Base-by-base conservation (phyloP, 2,113 vertebrate genomes). In the Tachuris rubrigastra region DNA sequence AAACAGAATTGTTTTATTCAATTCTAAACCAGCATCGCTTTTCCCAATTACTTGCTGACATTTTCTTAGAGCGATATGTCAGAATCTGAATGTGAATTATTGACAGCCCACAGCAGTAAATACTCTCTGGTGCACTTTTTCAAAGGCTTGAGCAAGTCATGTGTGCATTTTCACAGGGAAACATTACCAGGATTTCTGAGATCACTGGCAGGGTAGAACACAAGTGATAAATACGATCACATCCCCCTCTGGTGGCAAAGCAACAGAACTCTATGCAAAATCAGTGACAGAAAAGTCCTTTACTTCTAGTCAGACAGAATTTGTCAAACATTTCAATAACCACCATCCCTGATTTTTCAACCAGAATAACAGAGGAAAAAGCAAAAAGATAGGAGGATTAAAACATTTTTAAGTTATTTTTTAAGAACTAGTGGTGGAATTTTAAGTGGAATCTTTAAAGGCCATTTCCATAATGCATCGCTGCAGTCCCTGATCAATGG, bases 401-500 rank as follows among this genome's bases (percentile, higher is more conserved):
- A 79, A 85, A 56, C 16, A 63, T 11, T 65, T 33, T 35, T 31
- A 21, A 67, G 31, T 5, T 63, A 49, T 23, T 50, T 84, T 82
- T 67, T 23, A 46, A 79, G 47, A 62, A 75, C 14, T 4, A 33
- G 5, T 3, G 33, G 30, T 21, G 84, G 19, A 71, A 41, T 83
- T 88, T 95, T 92, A 98, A 94, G 30, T 52, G 33, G 90, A 42
- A 42, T 76, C 82, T 82, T 98, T 99, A 97, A 99, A 99, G 39
- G 90, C 88, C 30, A 99, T 96, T 85, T 98, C 96, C 77, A 99
- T 98, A 60, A 99, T 97, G 81, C 98, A 98, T 93, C 99, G 98
- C 87, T 99, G 98, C 35, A 99, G 98, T 39, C 99, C 99, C 85
- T 99, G 96, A 56, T 99, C 97, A 14, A 98, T 97, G 81, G 98